These are phyloP conservation scores for Sussaba pulchella DNA, from an alignment of 2,888 invertebrate species.

Conservation along the genomic window DNA sequence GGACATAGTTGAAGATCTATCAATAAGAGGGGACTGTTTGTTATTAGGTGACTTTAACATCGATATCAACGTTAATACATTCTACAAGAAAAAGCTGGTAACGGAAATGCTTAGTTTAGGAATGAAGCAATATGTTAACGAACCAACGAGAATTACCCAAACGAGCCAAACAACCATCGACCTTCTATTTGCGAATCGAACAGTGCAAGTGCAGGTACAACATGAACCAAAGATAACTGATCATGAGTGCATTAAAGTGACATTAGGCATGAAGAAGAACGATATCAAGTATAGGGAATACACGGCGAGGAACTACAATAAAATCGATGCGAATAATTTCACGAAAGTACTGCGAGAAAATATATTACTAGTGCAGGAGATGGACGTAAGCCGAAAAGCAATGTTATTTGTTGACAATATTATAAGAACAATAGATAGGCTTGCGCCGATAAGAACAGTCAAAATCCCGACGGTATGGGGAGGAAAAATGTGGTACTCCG, in stretches of 20 bases:
- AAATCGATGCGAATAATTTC: too few species aligned
- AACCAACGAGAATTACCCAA: conserved; percentile 22
- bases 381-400: too few species aligned
- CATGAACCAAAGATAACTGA: conserved; percentile 6
- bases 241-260: background rate
- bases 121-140: conserved; percentile 8
- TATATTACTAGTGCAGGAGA: too few species aligned
- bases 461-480: background rate
- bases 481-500: background rate
- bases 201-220: background rate
- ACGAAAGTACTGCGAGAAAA: background rate
- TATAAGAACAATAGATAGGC: background rate
- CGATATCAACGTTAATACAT: too few species aligned
- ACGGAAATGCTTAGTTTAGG: background rate
- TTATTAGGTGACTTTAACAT: conserved; percentile 5
- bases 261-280: too few species aligned
- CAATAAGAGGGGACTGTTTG: conserved; percentile 35
- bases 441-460: background rate
- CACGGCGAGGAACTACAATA: background rate
- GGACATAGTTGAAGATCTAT: conserved; percentile 30
- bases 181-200: conserved; percentile 5
- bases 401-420: background rate
- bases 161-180: conserved; percentile 10
- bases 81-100: background rate
- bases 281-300: too few species aligned